A percentile compares a stretch with the other conserved stretches of the same genome.
Conservation (phyloP, 2,888 invertebrate species). For the Morinoia aosen region DNA sequence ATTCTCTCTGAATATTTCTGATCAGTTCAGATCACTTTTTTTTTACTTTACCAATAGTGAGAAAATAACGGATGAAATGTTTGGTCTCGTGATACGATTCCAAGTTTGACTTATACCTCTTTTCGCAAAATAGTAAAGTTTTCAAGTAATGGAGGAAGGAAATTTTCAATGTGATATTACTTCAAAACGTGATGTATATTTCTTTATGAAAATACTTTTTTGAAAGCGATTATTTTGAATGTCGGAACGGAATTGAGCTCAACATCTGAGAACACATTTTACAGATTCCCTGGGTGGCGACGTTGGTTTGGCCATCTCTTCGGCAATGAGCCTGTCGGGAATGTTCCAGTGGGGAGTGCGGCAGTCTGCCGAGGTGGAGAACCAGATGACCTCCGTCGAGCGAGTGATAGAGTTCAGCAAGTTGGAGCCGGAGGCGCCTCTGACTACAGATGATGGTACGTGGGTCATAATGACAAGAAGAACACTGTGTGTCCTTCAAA, state of each 20-base stretch:
- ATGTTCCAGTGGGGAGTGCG: slow-evolving; percentile 94
- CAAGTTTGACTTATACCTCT: no score
- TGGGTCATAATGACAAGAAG: background rate
- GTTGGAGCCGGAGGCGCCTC: slow-evolving; percentile 80
- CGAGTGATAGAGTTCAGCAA: slow-evolving; percentile 84
- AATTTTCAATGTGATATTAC: no score
- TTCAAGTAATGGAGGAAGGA: no score
- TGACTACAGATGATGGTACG: slow-evolving; percentile 74
- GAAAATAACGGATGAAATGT: no score
- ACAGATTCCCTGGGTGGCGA: slow-evolving; percentile 75
- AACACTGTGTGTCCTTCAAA: background rate
- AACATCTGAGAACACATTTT: background rate
- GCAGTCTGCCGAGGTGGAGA: slow-evolving; percentile 88
- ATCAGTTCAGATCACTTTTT: no score
- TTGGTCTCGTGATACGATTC: no score
- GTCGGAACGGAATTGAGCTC: background rate
- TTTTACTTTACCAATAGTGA: no score
- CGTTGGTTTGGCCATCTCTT: slow-evolving; percentile 82
- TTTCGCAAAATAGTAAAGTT: no score
- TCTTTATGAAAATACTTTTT: no score
- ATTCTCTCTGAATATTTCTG: no score
- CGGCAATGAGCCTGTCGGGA: slow-evolving; percentile 81
- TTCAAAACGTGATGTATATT: no score
- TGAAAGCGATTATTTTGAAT: background rate
- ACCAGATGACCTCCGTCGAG: slow-evolving; percentile 92